Evolutionary conservation across 2,888 invertebrate genomes (phyloP), one percentile per base, ranked within the genome.

Genomic region (Eledona agricola): DNA sequence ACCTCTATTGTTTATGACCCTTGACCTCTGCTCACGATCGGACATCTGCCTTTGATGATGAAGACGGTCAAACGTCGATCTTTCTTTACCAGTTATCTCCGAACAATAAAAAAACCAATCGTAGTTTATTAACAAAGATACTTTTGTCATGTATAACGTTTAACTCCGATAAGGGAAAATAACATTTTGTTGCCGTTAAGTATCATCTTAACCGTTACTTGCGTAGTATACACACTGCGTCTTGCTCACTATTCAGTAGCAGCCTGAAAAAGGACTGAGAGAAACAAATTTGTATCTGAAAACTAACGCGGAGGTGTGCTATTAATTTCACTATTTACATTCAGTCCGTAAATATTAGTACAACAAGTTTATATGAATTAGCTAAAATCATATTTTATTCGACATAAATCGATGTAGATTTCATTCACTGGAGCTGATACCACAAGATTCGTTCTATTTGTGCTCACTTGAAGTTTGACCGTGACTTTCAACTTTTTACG

Each of bases 161-260:
- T 4, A 6, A 17, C 9, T 31, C 43, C 13, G 43, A 43, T 43
- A 43, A 43, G 31, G 43, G 43, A 19, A 43, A 43, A 29, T 43
- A 12, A 26, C 26, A 40, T 40, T 40, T 40, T 12, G 22, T 43
- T 43, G 29, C 43, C 43, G 43, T 31, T 43, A 43, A 29, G 43
- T 43, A 42, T 43, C 43, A 43, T 43, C 31, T 29, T 19, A 31
- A 29, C 43, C 43, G 43, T 43, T 43, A 43, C 25, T 37, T 37
- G n/a, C n/a, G n/a, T n/a, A 10, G 22, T 43, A 31, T 31, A 15
- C 25, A 40, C 13, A 28, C 42, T 31, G 31, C 31, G 43, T 31
- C 43, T 43, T 15, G 43, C 22, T 31, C 17, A 43, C 31, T 43
- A 31, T 43, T 43, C 29, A 43, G 31, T 43, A 29, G 29, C 43